phyloP scores from a whole-genome alignment of 2,113 vertebrate genomes.

The Thermophis baileyi region DNA sequence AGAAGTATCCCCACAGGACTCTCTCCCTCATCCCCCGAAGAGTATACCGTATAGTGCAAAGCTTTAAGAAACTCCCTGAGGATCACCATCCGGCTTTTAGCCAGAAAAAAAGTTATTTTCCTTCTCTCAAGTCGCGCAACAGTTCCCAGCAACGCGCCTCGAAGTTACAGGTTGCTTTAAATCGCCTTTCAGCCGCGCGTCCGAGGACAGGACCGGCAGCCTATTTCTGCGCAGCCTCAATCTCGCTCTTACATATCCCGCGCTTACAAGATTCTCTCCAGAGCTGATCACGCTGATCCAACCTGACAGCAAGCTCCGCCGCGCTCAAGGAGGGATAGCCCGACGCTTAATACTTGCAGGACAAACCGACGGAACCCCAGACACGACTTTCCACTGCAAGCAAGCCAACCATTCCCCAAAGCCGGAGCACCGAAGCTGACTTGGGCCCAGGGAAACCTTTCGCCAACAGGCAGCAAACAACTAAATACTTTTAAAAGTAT shows the following conservation, averaged over 20 bases:
- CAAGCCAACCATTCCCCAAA: background rate
- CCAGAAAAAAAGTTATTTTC: background rate
- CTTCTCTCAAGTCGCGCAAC: background rate
- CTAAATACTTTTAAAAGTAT: background rate
- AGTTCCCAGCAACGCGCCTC: slow-evolving; percentile 1
- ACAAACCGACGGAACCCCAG: slow-evolving; percentile 36
- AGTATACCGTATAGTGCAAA: background rate
- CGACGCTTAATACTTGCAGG: slow-evolving; percentile 31
- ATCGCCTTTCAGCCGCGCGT: slow-evolving; percentile 26
- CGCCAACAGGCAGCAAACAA: fast-evolving
- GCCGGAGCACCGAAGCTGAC: fast-evolving
- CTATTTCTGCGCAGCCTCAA: slow-evolving; percentile 28
- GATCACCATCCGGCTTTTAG: background rate
- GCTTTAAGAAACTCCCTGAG: background rate
- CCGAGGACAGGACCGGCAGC: slow-evolving; percentile 3
- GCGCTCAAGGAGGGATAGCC: slow-evolving; percentile 60
- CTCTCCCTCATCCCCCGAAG: too few species aligned
- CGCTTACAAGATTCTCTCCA: slow-evolving; percentile 59
- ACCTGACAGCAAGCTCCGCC: slow-evolving; percentile 56
- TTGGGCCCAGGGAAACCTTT: fast-evolving
- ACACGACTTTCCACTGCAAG: too few species aligned
- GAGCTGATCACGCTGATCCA: slow-evolving; percentile 63
- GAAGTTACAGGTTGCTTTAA: slow-evolving; percentile 22
- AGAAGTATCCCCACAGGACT: too few species aligned
- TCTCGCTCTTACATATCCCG: slow-evolving; percentile 38